Evolutionary conservation across 2,797 vertebrate genomes (phyloP).

Genomic region (Lepilemur ruficaudatus): DNA sequence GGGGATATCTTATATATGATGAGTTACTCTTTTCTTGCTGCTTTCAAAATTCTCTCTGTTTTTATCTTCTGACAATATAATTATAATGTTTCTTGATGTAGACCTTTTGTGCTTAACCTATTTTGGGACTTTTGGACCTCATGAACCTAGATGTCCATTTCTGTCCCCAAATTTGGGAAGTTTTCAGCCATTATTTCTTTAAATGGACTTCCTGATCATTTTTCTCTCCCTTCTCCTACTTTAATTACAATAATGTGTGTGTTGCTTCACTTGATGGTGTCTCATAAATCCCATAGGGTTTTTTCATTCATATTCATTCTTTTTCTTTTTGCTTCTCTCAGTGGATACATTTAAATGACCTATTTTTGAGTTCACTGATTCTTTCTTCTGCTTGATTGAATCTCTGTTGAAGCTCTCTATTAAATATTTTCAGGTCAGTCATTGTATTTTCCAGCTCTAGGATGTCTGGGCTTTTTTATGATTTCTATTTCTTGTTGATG

Average conservation of each 20-base stretch:
- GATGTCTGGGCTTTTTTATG: not conserved
- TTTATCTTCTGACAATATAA: not conserved
- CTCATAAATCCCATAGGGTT: not conserved
- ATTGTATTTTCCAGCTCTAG: not conserved
- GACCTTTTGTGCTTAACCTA: not conserved
- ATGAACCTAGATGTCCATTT: not conserved
- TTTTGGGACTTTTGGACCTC: not conserved
- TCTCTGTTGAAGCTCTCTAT: not conserved
- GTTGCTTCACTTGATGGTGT: not conserved
- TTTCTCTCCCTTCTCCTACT: not conserved
- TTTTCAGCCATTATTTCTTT: not conserved
- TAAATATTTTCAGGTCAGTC: not conserved
- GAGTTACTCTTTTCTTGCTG: not conserved
- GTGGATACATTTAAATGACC: not conserved
- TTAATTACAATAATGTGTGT: not conserved
- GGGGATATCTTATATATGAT: not conserved
- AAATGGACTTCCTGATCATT: not conserved
- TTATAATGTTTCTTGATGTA: not conserved
- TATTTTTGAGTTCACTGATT: not conserved
- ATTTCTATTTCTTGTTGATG: not conserved
- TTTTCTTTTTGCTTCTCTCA: not conserved
- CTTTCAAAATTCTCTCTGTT: not conserved
- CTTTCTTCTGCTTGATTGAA: not conserved
- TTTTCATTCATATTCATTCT: not conserved
- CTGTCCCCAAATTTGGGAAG: not conserved